Conservation (phyloP, 2,113 vertebrate genomes). For the Macrotis lagotis region DNA sequence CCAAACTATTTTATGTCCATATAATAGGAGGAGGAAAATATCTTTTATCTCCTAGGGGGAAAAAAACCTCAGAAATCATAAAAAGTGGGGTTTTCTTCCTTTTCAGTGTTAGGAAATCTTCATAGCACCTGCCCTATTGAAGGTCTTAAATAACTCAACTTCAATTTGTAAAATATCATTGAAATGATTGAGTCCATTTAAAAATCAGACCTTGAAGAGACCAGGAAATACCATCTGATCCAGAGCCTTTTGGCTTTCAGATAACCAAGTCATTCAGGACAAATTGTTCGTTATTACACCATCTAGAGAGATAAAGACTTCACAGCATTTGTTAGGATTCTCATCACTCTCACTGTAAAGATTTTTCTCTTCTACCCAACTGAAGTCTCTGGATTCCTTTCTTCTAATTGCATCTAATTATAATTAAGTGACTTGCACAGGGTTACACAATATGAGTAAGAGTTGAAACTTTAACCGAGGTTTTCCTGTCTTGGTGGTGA, state of each 20-base stretch:
- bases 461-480: background rate
- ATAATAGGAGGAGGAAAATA: background rate
- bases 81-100: background rate
- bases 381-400: background rate
- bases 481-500: background rate
- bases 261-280: background rate
- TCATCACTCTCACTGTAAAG: background rate
- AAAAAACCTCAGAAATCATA: background rate
- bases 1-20: background rate
- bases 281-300: background rate
- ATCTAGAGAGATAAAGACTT: background rate
- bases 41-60: background rate
- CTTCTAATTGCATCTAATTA: background rate
- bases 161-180: background rate
- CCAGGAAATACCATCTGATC: background rate
- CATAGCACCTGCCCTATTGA: background rate
- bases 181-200: too few species aligned
- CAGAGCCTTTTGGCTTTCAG: background rate
- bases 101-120: background rate
- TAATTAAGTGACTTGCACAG: background rate
- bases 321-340: background rate
- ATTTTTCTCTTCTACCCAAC: background rate
- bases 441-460: background rate
- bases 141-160: background rate
- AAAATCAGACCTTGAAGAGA: background rate